Base-by-base conservation (phyloP, 2,113 vertebrate genomes). In the Paralichthys olivaceus region DNA sequence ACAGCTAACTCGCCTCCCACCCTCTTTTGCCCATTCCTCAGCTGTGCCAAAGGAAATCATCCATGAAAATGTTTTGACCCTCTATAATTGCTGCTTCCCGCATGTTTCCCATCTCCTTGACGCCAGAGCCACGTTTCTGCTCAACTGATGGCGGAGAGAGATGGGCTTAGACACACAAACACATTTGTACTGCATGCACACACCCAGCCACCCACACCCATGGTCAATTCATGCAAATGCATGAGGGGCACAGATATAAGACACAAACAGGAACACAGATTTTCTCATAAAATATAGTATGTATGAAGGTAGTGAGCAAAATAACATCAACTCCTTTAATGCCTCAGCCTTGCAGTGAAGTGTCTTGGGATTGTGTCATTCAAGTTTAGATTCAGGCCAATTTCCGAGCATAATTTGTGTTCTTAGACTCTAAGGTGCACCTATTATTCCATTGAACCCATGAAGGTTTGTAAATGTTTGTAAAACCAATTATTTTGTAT, bases 31-130 rank as follows among this genome's bases (percentile, higher is more conserved):
- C 72, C 51, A 29, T 60, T 83, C 77, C 79, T 78, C 83, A 58
- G 61, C 72, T 77, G 72, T 76, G 80, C 75, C 66, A 78, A 47
- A 87, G 86, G 76, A 92, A 93, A 86, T 90, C 89, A 91, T 90
- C 89, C 90, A 88, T 93, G 86, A 88, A 91, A 92, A 90, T 86
- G 84, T 89, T 90, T 90, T 93, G 84, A 93, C 89, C 85, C 74
- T 45, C 77, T 68, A 64, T 92, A 93, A 93, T 93, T 92, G 84
- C 83, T 3, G 51, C 81, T 86, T 87, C 65, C 84, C 54, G 63
- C 87, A 75, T 81, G 85, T 84, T 84, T 80, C 62, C 43, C 57
- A 65, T 87, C 67, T 83, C 77, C 76, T 59, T 75, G 59, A 78
- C 64, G 62, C 84, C 22, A 29, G 79, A 78, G 70, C 77, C 69